phyloP scores from a whole-genome alignment of 2,113 vertebrate genomes.

The Periophthalmus modestus region DNA sequence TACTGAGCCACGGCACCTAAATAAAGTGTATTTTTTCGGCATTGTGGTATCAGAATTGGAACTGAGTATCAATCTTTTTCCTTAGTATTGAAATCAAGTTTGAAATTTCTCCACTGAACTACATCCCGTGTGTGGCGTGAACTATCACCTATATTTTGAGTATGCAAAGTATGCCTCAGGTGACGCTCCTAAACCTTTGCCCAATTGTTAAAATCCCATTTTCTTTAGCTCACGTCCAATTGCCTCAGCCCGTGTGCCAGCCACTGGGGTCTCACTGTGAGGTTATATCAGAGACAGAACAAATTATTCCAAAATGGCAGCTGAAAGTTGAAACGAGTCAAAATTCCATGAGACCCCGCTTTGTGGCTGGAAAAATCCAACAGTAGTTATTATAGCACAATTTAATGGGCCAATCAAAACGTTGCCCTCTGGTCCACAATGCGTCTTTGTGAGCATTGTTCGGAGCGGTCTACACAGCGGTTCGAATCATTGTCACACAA shows the following conservation, averaged over 20 bases:
- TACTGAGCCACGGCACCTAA: too few relatives aligned
- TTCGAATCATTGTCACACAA: slow-evolving; percentile 4
- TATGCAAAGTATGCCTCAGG: too few relatives aligned
- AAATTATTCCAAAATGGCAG: not conserved
- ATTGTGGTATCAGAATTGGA: too few relatives aligned
- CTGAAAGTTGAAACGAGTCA: slow-evolving; percentile 4
- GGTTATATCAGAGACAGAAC: not conserved
- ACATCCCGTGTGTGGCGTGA: too few relatives aligned
- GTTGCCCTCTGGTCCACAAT: not conserved
- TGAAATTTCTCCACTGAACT: too few relatives aligned
- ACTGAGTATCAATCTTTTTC: too few relatives aligned
- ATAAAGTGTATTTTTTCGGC: too few relatives aligned
- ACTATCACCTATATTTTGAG: too few relatives aligned
- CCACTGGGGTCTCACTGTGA: not conserved
- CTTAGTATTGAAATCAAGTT: too few relatives aligned
- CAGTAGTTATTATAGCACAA: not conserved
- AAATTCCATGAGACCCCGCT: not conserved
- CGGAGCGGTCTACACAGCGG: not conserved
- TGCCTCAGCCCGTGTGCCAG: not conserved
- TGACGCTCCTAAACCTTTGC: too few relatives aligned
- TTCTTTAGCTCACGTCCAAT: not conserved
- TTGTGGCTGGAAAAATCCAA: not conserved
- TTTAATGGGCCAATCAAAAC: not conserved
- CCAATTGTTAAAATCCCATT: not conserved
- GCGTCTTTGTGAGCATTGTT: not conserved